Evolutionary conservation across 37 sponge, comb jelly and placozoan genomes (phyloP), one percentile per base, ranked within the genome.

Genomic region (Lycopodina hypogea): DNA sequence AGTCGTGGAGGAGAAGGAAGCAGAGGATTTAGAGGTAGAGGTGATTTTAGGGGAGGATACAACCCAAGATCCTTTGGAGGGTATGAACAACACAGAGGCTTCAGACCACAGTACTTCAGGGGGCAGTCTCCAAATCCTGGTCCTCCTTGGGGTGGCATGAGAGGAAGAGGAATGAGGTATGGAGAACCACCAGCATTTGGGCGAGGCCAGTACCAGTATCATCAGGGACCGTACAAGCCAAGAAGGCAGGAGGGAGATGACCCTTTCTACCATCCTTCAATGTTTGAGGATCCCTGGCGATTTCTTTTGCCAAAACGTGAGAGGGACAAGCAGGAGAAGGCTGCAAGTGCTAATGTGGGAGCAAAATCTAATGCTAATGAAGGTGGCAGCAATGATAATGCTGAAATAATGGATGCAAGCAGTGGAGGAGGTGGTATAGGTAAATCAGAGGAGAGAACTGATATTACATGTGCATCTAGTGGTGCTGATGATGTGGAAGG

Each of bases 271-370:
- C 61, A 84, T 70, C 33, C 24, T 14, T 78, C 64, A 17, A 84
- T 84, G 78, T 71, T 84, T 58, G 84, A 78, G 57, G 78, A 84
- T 59, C 84, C 84, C 17, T 84, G 84, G 84, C 70, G 29, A 39
- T 70, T 68, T 12, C 78, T 84, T 8, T 29, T 77, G 28, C 50
- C 51, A 19, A 66, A 51, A 0, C 52, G 62, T 17, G 26, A 39
- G 42, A 17, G 28, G 12, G 33, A 38, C 11, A 59, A 39, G 12
- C 37, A 8, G 68, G 38, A 29, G 7, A 45, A 41, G 14, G n/a
- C n/a, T n/a, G 71, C 3, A 26, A 42, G 45, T 45, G 26, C 35
- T 8, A 33, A 65, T 32, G 3, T 9, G 11, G 30, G 11, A 65
- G 18, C 34, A 17, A 2, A 2, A 32, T 9, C 17, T 33, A 34